These are phyloP conservation scores for Agelastica alni DNA, from an alignment of 2,888 invertebrate genomes.

Conservation along the genomic window DNA sequence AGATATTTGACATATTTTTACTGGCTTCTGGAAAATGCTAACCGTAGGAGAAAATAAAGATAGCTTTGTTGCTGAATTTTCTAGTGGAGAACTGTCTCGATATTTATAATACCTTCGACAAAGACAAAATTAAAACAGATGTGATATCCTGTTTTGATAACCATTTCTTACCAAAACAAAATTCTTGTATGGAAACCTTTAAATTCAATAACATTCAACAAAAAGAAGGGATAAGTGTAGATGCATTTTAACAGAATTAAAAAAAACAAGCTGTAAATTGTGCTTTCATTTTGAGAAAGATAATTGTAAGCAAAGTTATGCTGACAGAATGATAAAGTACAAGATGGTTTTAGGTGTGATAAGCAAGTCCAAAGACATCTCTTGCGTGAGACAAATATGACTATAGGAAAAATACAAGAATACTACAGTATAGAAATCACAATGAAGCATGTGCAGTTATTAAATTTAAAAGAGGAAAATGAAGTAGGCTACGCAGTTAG, in stretches of 20 bases:
- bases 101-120: slow-evolving; percentile 20
- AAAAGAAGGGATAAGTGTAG: slow-evolving; percentile 11
- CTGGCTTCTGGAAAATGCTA: slow-evolving; percentile 7
- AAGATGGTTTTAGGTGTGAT: not conserved
- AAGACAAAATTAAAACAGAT: slow-evolving; percentile 8
- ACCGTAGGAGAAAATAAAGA: slow-evolving; percentile 17
- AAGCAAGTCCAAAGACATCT: no score
- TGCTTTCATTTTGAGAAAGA: slow-evolving; percentile 2
- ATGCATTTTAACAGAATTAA: slow-evolving; percentile 3
- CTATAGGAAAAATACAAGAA: no score
- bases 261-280: slow-evolving; percentile 12
- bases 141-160: slow-evolving; percentile 15
- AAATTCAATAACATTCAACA: slow-evolving; percentile 24
- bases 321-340: slow-evolving; percentile 2
- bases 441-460: no score
- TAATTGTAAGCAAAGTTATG: slow-evolving; percentile 3
- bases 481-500: no score
- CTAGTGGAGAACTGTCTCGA: slow-evolving; percentile 15
- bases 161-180: slow-evolving; percentile 21
- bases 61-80: slow-evolving; percentile 15
- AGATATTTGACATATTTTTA: slow-evolving; percentile 17
- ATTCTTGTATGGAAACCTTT: slow-evolving; percentile 20
- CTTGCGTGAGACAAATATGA: no score
- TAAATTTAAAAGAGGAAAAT: no score
- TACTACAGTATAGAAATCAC: no score